Evolutionary conservation across 2,113 vertebrate genomes (phyloP).

Genomic region (Oenanthe oenanthe): DNA sequence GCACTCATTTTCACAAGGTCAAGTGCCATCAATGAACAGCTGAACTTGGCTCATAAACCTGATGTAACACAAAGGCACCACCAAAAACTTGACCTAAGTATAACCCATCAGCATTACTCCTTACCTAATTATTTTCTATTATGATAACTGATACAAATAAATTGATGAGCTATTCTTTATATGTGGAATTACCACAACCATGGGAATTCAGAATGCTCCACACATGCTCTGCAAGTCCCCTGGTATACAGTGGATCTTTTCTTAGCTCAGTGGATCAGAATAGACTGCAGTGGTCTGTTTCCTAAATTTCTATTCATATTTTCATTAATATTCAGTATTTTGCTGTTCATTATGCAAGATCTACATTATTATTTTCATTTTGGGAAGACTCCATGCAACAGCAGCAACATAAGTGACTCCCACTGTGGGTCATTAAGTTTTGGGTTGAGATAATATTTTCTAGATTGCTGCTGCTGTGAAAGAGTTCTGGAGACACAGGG

Average conservation of each 20-base stretch:
- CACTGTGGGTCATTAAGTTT: constrained; percentile 44
- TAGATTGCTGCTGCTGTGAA: not conserved
- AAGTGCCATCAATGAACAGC: not conserved
- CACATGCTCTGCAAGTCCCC: not conserved
- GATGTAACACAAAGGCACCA: not conserved
- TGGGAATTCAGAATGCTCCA: not conserved
- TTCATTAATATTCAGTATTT: constrained; percentile 38
- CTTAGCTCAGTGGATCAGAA: not conserved
- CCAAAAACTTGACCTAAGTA: not conserved
- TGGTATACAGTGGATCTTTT: not conserved
- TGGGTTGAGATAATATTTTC: not conserved
- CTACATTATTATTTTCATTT: not conserved
- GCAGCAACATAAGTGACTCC: not conserved
- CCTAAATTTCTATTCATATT: not conserved
- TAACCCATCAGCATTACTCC: not conserved
- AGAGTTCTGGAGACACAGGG: not conserved
- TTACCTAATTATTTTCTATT: not conserved
- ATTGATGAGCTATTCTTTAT: not conserved
- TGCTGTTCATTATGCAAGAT: not conserved
- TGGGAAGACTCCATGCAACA: not conserved
- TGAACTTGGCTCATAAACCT: not conserved
- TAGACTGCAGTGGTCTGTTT: not conserved
- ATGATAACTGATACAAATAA: not conserved
- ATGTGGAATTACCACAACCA: not conserved
- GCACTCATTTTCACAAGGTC: not conserved